phyloP scores from a whole-genome alignment of 2,113 vertebrate genomes.

The Dromas ardeola region DNA sequence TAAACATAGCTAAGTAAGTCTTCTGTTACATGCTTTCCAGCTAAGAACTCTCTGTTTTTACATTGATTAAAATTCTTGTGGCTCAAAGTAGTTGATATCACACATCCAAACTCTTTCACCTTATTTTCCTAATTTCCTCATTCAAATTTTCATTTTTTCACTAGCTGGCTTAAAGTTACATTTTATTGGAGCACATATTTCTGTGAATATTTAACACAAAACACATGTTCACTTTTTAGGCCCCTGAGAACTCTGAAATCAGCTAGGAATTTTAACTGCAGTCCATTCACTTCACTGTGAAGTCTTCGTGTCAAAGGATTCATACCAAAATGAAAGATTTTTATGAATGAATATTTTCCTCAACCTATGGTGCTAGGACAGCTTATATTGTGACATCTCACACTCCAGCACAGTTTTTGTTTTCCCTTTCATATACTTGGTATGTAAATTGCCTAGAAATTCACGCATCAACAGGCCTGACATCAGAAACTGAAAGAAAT shows the following conservation, averaged over 20 bases:
- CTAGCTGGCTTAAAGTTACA: conserved; percentile 37
- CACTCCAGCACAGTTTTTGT: neutral
- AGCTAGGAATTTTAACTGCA: neutral
- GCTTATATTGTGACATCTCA: neutral
- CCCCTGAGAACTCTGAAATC: conserved; percentile 40
- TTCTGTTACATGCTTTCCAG: conserved; percentile 3
- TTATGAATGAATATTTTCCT: neutral
- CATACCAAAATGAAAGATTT: neutral
- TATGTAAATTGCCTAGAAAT: neutral
- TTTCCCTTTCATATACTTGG: neutral
- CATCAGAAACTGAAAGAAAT: neutral
- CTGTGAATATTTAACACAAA: conserved; percentile 56
- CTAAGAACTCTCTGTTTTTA: conserved; percentile 48
- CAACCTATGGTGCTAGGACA: neutral
- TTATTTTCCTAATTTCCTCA: conserved; percentile 50
- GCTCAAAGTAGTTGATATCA: conserved; percentile 22
- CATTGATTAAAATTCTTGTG: conserved; percentile 67
- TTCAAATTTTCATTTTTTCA: conserved; percentile 47
- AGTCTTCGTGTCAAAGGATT: neutral
- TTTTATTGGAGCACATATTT: conserved; percentile 42
- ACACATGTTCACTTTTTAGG: conserved; percentile 41
- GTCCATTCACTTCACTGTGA: neutral
- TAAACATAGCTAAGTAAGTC: conserved; percentile 22
- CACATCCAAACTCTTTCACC: conserved; percentile 21
- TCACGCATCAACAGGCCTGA: neutral